phyloP scores from a whole-genome alignment of 2,888 invertebrate species.

The Cyrtodaria siliqua region DNA sequence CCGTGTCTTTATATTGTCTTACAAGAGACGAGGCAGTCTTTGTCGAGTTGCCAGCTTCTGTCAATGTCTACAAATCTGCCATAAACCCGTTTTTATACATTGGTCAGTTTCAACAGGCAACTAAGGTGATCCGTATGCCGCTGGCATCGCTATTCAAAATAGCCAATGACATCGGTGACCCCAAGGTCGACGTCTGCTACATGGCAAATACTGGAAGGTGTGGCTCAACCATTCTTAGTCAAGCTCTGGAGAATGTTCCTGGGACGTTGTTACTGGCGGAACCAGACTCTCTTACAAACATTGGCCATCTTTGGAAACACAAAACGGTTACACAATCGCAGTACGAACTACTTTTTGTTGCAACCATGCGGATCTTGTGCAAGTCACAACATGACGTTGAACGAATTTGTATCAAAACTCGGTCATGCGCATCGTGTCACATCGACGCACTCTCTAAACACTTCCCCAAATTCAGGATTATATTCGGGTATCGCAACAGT shows the following conservation, averaged over 20 bases:
- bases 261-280: constrained; percentile 61
- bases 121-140: constrained; percentile 55
- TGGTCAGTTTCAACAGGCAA: constrained; percentile 63
- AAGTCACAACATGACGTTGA: constrained; percentile 38
- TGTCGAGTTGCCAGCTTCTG: constrained; percentile 48
- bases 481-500: constrained; percentile 69
- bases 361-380: constrained; percentile 52
- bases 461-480: constrained; percentile 49
- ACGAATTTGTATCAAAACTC: constrained; percentile 57
- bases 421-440: constrained; percentile 48
- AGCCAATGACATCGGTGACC: constrained; percentile 59
- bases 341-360: constrained; percentile 34
- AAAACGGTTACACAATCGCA: constrained; percentile 16
- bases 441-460: constrained; percentile 29
- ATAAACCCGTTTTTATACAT: constrained; percentile 64
- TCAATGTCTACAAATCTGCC: constrained; percentile 60
- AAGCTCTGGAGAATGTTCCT: constrained; percentile 66
- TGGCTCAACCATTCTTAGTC: constrained; percentile 68
- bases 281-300: constrained; percentile 63
- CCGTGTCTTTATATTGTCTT: constrained; percentile 62
- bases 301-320: constrained; percentile 30
- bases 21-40: constrained; percentile 58
- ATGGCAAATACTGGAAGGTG: constrained; percentile 73
- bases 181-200: constrained; percentile 49
- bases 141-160: constrained; percentile 52